Conservation (phyloP, 2,888 invertebrate genomes). For the Stratiomys singularior region DNA sequence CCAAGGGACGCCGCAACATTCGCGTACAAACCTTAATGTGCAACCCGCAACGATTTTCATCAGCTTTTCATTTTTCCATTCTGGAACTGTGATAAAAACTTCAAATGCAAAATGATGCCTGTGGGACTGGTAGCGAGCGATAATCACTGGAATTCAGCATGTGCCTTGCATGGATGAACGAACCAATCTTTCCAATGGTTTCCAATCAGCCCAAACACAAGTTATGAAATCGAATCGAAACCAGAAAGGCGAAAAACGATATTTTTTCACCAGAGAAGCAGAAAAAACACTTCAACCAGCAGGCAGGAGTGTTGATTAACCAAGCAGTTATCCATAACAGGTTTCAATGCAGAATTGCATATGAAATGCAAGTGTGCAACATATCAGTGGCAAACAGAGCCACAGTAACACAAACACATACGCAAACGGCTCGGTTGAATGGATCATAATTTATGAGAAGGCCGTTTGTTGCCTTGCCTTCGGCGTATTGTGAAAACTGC, state of each 20-base stretch:
- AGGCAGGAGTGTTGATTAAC: neutral
- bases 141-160: neutral
- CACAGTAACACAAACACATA: neutral
- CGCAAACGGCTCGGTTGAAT: neutral
- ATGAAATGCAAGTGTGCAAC: neutral
- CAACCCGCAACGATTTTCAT: no score
- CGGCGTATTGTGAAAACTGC: conserved; percentile 1
- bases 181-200: neutral
- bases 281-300: neutral
- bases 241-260: conserved; percentile 7
- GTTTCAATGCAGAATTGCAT: neutral
- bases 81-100: no score
- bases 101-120: no score
- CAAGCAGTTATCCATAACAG: conserved; percentile 20
- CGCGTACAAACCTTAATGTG: no score
- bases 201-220: conserved; percentile 2
- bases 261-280: neutral
- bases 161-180: neutral
- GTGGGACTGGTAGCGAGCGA: neutral
- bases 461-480: conserved; percentile 32
- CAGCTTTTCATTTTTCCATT: no score
- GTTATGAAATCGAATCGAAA: neutral
- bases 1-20: no score
- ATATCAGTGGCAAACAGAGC: neutral
- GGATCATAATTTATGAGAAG: conserved; percentile 27